Base-by-base conservation (phyloP, 2,888 invertebrate species). In the Alcis repandata region DNA sequence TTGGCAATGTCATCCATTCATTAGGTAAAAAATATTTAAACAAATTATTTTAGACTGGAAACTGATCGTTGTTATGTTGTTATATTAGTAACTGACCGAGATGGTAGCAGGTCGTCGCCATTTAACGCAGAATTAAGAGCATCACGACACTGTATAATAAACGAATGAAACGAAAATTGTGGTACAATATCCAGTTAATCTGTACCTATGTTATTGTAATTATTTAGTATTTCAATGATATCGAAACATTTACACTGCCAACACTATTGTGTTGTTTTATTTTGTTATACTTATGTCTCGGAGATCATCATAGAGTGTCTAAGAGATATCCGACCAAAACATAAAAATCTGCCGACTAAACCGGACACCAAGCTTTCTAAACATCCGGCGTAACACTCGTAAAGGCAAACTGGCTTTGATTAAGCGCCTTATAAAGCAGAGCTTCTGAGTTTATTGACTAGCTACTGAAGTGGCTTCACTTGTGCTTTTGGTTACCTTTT, bases 401-500 rank as follows among this genome's bases (percentile, higher is more conserved):
- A 38, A 32, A 40, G 13, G 36, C 10, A 32, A 40, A 32, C 48
- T 48, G 15, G 45, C 49, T 22, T n/a, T 59, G 32, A 53, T 48
- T 51, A 58, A 40, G 40, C 56, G 45, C 60, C 60, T 36, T 66
- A 61, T 52, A 60, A 38, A 57, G 57, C 15, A 20, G n/a, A 61
- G 57, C 60, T 65, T 46, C 59, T 52, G 56, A 27, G 27, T 40
- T 57, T 52, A 32, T 60, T 52, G 33, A 58, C 40, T 22, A 40
- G 65, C 67, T 54, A 41, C 54, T 66, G 63, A 59, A 57, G 63
- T 65, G 57, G 59, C 58, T 43, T 54, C 56, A 65, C 45, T 65
- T 65, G 65, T 10, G 41, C 43, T 59, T 60, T 51, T 36, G 15
- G 60, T 52, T 20, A n/a, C 64, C 59, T 59, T 54, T 41, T 53